These are phyloP conservation scores for Ursus arctos DNA, from an alignment of 2,113 vertebrate genomes.

Conservation along the genomic window DNA sequence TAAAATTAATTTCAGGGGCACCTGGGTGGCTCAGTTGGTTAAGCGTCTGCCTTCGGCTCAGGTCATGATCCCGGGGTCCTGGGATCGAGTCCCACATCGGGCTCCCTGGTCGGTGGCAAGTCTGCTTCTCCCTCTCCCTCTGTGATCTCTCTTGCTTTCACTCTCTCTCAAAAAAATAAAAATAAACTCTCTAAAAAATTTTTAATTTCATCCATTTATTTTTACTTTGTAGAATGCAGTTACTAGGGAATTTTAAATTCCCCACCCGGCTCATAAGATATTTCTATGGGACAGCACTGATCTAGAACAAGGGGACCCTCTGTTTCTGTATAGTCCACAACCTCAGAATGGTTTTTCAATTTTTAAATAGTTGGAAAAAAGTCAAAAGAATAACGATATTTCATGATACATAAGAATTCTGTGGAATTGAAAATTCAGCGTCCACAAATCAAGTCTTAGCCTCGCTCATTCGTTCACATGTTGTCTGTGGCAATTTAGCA, in stretches of 20 bases:
- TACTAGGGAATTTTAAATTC: background rate
- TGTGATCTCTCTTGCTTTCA: too few relatives aligned
- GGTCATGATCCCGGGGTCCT: too few relatives aligned
- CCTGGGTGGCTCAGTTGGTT: too few relatives aligned
- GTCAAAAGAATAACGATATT: slow-evolving; percentile 1
- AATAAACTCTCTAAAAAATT: too few relatives aligned
- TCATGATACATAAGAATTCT: background rate
- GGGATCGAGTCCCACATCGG: too few relatives aligned
- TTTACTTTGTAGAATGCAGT: background rate
- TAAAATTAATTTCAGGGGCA: background rate
- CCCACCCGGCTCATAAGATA: background rate
- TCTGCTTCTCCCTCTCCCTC: too few relatives aligned
- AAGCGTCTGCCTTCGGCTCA: too few relatives aligned
- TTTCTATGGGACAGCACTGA: background rate
- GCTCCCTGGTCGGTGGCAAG: too few relatives aligned
- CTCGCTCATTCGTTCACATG: background rate
- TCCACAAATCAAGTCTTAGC: background rate
- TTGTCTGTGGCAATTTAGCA: background rate
- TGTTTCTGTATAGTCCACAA: background rate
- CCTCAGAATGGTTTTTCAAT: background rate
- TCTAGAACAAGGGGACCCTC: background rate
- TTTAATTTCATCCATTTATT: background rate
- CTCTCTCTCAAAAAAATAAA: too few relatives aligned
- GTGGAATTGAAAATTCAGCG: background rate
- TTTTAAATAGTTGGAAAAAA: background rate